Conservation (phyloP, 2,888 invertebrate species). For the Celastrina argiolus region DNA sequence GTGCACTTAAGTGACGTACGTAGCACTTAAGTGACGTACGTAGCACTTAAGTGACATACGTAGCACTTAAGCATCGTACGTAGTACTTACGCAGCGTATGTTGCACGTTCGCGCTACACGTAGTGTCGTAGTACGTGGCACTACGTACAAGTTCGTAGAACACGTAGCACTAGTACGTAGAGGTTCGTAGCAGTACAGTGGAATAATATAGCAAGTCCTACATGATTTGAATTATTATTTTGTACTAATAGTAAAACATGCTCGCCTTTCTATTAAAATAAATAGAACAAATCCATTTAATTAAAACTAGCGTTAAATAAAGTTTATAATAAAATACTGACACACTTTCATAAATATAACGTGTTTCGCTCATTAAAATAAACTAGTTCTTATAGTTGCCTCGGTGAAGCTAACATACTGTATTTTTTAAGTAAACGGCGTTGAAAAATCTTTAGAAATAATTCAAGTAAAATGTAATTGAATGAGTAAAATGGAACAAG, state of each 20-base stretch:
- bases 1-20: too few species aligned
- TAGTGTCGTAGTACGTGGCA: too few species aligned
- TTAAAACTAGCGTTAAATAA: neutral
- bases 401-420: neutral
- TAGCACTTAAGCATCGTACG: neutral
- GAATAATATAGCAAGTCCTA: too few species aligned
- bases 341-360: neutral
- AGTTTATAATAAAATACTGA: neutral
- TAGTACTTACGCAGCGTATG: neutral
- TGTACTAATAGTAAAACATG: neutral
- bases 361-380: neutral
- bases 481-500: too few species aligned
- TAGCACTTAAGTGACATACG: neutral
- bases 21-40: too few species aligned
- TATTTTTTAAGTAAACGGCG: neutral
- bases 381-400: neutral
- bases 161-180: too few species aligned
- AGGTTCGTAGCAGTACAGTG: too few species aligned
- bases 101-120: neutral
- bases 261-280: neutral
- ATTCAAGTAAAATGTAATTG: neutral
- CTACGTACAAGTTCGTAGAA: too few species aligned
- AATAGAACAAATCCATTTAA: neutral
- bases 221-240: neutral
- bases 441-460: slow-evolving; percentile 5